phyloP scores from a whole-genome alignment of 2,797 vertebrate genomes.

The Sebastes itinus region DNA sequence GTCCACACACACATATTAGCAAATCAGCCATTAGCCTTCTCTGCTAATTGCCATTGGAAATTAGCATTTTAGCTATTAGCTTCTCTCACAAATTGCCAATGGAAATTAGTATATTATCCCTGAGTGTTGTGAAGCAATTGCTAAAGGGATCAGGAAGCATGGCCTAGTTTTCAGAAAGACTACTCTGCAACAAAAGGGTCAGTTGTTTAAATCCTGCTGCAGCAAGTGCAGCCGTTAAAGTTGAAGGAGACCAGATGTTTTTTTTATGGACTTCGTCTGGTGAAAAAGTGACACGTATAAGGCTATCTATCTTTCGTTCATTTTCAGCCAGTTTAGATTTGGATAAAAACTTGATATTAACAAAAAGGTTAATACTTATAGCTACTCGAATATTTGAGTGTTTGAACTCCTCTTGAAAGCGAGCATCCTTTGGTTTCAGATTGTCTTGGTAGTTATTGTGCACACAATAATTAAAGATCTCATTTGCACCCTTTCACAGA shows the following conservation, averaged over 20 bases:
- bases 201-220: slow-evolving; percentile 4
- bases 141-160: slow-evolving; percentile 6
- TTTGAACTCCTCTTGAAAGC: not conserved
- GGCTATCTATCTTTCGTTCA: not conserved
- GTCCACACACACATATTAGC: slow-evolving; percentile 37
- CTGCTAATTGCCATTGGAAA: slow-evolving; percentile 62
- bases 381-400: not conserved
- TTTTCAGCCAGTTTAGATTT: not conserved
- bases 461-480: slow-evolving; percentile 24
- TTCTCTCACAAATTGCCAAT: slow-evolving; percentile 47
- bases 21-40: slow-evolving; percentile 60
- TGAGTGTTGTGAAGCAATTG: slow-evolving; percentile 31
- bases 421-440: not conserved
- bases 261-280: not conserved
- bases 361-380: not conserved
- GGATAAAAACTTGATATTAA: not conserved
- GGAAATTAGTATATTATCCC: slow-evolving; percentile 51
- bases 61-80: slow-evolving; percentile 55
- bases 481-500: slow-evolving; percentile 16
- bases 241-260: not conserved
- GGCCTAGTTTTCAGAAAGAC: slow-evolving; percentile 1
- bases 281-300: not conserved
- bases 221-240: not conserved
- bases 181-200: slow-evolving; percentile 12
- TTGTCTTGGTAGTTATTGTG: not conserved